Percentiles rank a stretch among this genome's conserved stretches.
Evolutionary conservation across 2,888 invertebrate species (phyloP).

Genomic region (Ethmia dodecea): DNA sequence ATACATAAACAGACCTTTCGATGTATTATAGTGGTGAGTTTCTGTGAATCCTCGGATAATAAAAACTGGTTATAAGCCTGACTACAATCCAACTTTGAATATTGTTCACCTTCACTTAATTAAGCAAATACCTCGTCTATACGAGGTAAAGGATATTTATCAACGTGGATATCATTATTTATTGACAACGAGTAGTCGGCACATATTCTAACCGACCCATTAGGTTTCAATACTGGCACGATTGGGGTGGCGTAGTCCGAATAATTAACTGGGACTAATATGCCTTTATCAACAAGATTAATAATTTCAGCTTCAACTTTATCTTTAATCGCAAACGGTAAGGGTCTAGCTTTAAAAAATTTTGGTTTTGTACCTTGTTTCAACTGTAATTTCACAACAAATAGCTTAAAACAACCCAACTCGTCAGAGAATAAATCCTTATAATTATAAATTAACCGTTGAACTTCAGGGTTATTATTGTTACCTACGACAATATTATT

Average conservation of each 20-base stretch:
- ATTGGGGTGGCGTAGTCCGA: neutral
- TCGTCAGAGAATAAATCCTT: conserved; percentile 15
- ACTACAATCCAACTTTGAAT: conserved; percentile 3
- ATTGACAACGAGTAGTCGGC: conserved; percentile 13
- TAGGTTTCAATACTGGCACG: neutral
- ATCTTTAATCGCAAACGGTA: neutral
- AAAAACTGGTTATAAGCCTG: conserved; percentile 5
- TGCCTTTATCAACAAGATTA: neutral
- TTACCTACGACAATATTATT: too few relatives aligned
- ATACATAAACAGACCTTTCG: too few relatives aligned
- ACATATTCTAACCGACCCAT: neutral
- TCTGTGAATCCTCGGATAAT: neutral
- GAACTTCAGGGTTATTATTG: too few relatives aligned
- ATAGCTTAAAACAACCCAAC: conserved; percentile 18
- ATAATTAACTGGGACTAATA: neutral
- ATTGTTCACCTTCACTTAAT: conserved; percentile 1
- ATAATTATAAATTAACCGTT: conserved; percentile 4
- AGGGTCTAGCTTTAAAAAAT: neutral
- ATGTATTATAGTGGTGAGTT: too few relatives aligned
- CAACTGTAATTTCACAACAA: conserved; percentile 8
- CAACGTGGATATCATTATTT: conserved; percentile 11
- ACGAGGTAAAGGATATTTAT: neutral
- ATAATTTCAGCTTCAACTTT: neutral
- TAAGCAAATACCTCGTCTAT: conserved; percentile 6
- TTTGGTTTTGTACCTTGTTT: neutral